Conservation (phyloP, 2,797 vertebrate species). For the Discoglossus pictus region DNA sequence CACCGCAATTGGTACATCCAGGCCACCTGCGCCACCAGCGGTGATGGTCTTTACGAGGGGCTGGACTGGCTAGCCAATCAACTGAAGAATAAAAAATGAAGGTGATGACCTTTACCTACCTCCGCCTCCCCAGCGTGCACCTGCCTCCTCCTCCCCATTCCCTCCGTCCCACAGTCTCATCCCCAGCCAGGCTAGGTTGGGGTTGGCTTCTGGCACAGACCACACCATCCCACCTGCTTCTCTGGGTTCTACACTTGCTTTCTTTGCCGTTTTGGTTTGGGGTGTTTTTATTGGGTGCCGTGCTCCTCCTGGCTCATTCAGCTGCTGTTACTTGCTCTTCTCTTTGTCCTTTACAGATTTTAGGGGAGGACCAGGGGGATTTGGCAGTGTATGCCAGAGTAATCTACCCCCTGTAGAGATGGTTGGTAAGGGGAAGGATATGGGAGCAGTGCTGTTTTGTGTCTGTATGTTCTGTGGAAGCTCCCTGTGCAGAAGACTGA, state of each 20-base stretch:
- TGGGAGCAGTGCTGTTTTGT: conserved; percentile 48
- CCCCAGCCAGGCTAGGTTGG: conserved; percentile 47
- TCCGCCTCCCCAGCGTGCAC: conserved; percentile 37
- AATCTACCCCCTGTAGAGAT: conserved; percentile 46
- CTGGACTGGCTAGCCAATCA: conserved; percentile 97
- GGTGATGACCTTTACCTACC: conserved; percentile 36
- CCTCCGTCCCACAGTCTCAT: conserved; percentile 48
- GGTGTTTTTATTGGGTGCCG: conserved; percentile 45
- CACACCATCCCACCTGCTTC: conserved; percentile 17
- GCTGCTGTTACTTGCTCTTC: conserved; percentile 45
- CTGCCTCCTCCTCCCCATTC: conserved; percentile 44
- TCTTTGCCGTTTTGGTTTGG: conserved; percentile 48
- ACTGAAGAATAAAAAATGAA: conserved; percentile 98
- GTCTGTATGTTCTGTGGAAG: conserved; percentile 47
- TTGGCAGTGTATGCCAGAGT: conserved; percentile 36
- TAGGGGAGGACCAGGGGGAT: conserved; percentile 39
- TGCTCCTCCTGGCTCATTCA: conserved; percentile 45
- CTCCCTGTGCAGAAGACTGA: conserved; percentile 40
- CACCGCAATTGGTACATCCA: conserved; percentile 98
- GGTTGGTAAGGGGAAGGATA: conserved; percentile 27
- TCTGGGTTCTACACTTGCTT: conserved; percentile 43
- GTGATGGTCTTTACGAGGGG: conserved; percentile 92
- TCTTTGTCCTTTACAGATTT: conserved; percentile 41
- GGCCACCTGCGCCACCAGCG: conserved; percentile 94
- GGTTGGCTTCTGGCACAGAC: conserved; percentile 51